These are phyloP conservation scores for Elgonia sp. DNA, from an alignment of 2,888 invertebrate species.

Conservation along the genomic window DNA sequence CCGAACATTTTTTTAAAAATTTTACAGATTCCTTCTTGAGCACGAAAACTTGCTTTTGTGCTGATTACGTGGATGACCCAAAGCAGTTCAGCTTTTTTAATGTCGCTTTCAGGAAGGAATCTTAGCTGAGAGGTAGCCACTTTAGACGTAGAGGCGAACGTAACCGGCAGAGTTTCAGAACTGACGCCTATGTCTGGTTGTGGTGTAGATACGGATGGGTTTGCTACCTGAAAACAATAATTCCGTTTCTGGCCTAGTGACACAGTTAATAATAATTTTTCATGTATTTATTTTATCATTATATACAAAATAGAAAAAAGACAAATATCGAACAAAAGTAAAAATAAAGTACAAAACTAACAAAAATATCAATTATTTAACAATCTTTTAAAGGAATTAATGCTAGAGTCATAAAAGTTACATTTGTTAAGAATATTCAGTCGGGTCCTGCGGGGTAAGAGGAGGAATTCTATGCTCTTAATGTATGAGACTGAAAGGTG, in stretches of 20 bases:
- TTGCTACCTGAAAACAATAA: slow-evolving; percentile 19
- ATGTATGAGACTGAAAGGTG: too few species aligned
- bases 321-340: too few species aligned
- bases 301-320: too few species aligned
- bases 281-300: too few species aligned
- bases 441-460: too few species aligned
- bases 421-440: too few species aligned
- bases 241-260: background rate
- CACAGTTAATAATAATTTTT: too few species aligned
- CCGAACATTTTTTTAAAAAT: slow-evolving; percentile 22
- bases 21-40: slow-evolving; percentile 29
- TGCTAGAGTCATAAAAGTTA: too few species aligned
- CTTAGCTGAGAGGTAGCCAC: background rate
- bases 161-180: background rate
- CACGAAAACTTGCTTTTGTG: slow-evolving; percentile 36
- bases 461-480: too few species aligned
- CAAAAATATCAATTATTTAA: too few species aligned
- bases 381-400: too few species aligned
- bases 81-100: slow-evolving; percentile 14
- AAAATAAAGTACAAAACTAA: too few species aligned
- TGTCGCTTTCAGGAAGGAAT: slow-evolving; percentile 11
- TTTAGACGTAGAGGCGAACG: slow-evolving; percentile 5
- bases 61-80: slow-evolving; percentile 40
- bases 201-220: background rate
- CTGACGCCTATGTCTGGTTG: background rate